phyloP scores from a whole-genome alignment of 2,888 invertebrate species.

The Pyrrhosoma nymphula region DNA sequence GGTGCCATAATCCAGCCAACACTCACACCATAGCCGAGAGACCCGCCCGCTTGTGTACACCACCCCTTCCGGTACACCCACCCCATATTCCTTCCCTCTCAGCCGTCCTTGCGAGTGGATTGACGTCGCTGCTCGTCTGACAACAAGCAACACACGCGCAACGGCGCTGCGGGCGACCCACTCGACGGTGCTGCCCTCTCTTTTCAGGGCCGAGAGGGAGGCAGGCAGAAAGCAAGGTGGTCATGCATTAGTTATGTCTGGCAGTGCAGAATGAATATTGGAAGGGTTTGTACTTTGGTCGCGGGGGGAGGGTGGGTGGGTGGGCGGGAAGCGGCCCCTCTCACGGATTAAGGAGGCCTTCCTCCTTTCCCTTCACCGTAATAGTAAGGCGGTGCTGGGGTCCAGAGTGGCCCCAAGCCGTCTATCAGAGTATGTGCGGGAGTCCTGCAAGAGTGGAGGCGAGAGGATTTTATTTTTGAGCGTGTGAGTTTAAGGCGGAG shows the following conservation, averaged over 20 bases:
- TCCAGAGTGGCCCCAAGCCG: constrained; percentile 15
- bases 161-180: neutral
- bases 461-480: neutral
- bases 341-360: constrained; percentile 20
- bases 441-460: too few relatives aligned
- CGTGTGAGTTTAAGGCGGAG: neutral
- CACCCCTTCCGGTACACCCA: neutral
- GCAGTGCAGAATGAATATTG: constrained; percentile 57
- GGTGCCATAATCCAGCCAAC: neutral
- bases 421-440: constrained; percentile 11
- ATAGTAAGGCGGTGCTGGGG: neutral
- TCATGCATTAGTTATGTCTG: constrained; percentile 65
- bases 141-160: constrained; percentile 29
- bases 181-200: constrained; percentile 5
- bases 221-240: neutral
- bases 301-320: too few relatives aligned
- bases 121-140: constrained; percentile 32
- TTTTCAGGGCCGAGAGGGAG: neutral
- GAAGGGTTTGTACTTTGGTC: constrained; percentile 26
- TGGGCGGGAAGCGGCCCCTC: neutral
- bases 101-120: neutral
- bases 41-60: neutral
- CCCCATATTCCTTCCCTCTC: neutral
- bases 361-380: neutral
- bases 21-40: neutral